Percentiles rank a stretch among this genome's conserved stretches.
phyloP scores from a whole-genome alignment of 2,888 invertebrate genomes.

The Melanophora roralis region DNA sequence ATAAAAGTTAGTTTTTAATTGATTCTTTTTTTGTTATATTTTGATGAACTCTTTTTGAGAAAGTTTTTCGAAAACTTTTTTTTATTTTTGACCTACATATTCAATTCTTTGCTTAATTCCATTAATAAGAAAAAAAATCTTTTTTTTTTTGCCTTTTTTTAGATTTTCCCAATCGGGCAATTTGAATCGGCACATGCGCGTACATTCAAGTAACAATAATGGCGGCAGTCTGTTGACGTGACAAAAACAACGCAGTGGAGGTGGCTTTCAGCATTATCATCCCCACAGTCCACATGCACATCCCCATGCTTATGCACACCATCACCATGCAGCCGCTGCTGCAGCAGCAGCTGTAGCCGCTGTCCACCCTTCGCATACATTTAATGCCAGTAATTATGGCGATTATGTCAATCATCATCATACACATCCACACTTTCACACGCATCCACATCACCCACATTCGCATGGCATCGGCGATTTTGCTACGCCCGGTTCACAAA shows the following conservation, averaged over 20 bases:
- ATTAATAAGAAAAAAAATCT: neutral
- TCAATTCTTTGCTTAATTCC: too few relatives aligned
- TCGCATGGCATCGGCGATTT: constrained; percentile 75
- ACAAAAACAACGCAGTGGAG: constrained; percentile 78
- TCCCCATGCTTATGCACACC: constrained; percentile 63
- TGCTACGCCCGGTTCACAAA: constrained; percentile 76
- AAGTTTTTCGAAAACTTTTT: too few relatives aligned
- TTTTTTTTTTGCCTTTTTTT: constrained; percentile 51
- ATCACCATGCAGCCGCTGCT: constrained; percentile 59
- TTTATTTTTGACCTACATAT: too few relatives aligned
- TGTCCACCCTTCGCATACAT: constrained; percentile 53
- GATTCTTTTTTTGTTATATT: too few relatives aligned
- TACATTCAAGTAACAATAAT: constrained; percentile 85
- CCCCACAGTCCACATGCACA: constrained; percentile 68
- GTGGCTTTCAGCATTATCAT: constrained; percentile 76
- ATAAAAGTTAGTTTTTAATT: too few relatives aligned
- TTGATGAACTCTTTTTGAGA: too few relatives aligned
- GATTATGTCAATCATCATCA: constrained; percentile 58
- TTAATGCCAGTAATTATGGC: constrained; percentile 59
- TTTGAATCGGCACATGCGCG: constrained; percentile 98
- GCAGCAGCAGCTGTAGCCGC: constrained; percentile 59
- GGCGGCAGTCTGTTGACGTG: constrained; percentile 79
- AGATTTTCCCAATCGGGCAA: constrained; percentile 98
- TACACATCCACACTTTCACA: constrained; percentile 65
- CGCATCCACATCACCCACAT: constrained; percentile 64